These are phyloP conservation scores for Aplodontia rufa DNA, from an alignment of 2,113 vertebrate species.

Conservation along the genomic window DNA sequence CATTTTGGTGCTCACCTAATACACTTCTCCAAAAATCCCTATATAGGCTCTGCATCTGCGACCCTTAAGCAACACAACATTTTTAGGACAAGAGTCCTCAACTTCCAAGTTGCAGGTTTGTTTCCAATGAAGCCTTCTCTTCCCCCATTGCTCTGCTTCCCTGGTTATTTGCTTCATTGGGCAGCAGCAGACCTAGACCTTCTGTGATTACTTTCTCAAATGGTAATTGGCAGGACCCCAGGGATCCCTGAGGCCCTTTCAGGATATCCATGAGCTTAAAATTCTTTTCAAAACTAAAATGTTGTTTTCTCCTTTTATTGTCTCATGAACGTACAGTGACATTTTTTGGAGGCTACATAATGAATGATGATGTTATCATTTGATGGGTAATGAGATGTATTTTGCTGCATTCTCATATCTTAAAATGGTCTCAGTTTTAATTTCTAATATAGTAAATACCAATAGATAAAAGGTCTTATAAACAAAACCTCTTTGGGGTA, in stretches of 20 bases:
- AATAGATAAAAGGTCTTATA: neutral
- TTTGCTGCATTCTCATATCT: neutral
- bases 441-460: neutral
- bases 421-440: slow-evolving; percentile 9
- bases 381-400: neutral
- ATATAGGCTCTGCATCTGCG: neutral
- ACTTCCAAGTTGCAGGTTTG: neutral
- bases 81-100: neutral
- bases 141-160: neutral
- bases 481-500: neutral
- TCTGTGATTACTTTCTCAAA: neutral
- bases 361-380: neutral
- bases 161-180: neutral
- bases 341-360: neutral
- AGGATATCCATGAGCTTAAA: neutral
- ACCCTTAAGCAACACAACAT: neutral
- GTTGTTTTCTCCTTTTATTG: neutral
- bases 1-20: neutral
- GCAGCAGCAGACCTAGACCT: neutral
- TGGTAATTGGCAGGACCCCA: neutral
- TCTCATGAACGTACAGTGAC: neutral
- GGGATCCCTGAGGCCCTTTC: neutral
- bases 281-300: neutral
- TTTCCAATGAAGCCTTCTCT: neutral
- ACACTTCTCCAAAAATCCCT: neutral